A percentile compares a stretch with the other conserved stretches of the same genome.
Evolutionary conservation across 2,888 invertebrate species (phyloP).

Genomic region (Brachypalpus laphriformis): DNA sequence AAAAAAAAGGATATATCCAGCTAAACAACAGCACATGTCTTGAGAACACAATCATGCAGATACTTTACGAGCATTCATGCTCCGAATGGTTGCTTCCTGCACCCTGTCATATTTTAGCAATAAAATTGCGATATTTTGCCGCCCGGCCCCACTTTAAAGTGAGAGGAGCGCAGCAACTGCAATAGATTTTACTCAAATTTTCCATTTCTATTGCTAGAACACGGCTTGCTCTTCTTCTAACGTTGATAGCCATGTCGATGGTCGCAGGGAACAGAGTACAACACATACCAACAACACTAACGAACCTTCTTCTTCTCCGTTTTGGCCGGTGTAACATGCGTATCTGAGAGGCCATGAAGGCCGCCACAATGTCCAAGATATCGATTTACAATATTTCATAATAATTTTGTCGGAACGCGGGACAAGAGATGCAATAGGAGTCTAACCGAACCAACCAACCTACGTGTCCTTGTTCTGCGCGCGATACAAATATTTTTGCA

Average conservation of each 20-base stretch:
- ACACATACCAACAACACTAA: constrained; percentile 47
- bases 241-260: constrained; percentile 38
- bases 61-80: constrained; percentile 69
- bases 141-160: constrained; percentile 19
- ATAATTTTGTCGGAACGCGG: constrained; percentile 63
- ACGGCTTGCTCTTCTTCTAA: constrained; percentile 22
- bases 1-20: constrained; percentile 55
- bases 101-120: constrained; percentile 72
- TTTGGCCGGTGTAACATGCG: constrained; percentile 57
- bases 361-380: constrained; percentile 55
- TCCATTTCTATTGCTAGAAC: constrained; percentile 22
- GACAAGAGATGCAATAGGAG: constrained; percentile 11
- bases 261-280: neutral
- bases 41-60: constrained; percentile 58
- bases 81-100: constrained; percentile 58
- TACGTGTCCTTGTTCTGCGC: constrained; percentile 68
- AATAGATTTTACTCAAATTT: constrained; percentile 54
- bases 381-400: constrained; percentile 74
- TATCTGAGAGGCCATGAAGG: constrained; percentile 31
- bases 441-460: constrained; percentile 39
- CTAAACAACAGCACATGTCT: constrained; percentile 56
- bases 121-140: constrained; percentile 55
- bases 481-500: constrained; percentile 41
- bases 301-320: constrained; percentile 47
- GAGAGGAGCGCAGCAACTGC: neutral